Base-by-base conservation (phyloP, 2,797 vertebrate genomes). In the Aplochiton taeniatus region DNA sequence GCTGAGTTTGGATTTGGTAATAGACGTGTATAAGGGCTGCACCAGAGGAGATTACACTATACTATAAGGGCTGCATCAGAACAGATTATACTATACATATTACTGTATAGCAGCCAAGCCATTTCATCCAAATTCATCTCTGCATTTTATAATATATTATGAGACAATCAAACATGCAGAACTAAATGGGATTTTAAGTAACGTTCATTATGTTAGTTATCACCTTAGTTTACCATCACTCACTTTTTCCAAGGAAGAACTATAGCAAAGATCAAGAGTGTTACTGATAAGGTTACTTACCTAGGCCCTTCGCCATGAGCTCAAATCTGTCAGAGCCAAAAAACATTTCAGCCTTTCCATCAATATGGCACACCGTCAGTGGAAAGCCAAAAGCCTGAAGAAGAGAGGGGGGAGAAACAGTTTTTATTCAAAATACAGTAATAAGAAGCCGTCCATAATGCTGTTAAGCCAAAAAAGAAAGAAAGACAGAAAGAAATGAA, bases 251-350 rank as follows among this genome's bases (percentile, higher is more conserved):
- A 0, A 10, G 51, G 10, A 6, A 18, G 8, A 10, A 1, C 1
- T 16, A 19, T 1, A 17, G 8, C 51, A 53, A 17, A 53, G 18
- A 53, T 8, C 9, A 53, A 8, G 51, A 16, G 45, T 19, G 53
- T 61, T 14, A n/a, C n/a, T 13, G n/a, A 19, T 16, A 11, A 16
- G 0, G 0, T 46, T 68, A 88, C 93, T 95, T 81, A 99, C 97
- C 97, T 42, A 99, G 91, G 61, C 91, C 51, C 10, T 88, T 68
- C 3, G 95, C 93, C 76, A 99, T 90, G 65, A 98, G 72, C 81
- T 98, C 97, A 83, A 98, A 92, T 66, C 95, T 90, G 87, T 99
- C 97, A 0, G 93, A 96, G 58, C 97, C 97, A 80, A 98, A 99
- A 69, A 96, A 92, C 74, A 92, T 73, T 64, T 96, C 87, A 6